Conservation (phyloP, 2,113 vertebrate genomes). For the Macaca mulatta region DNA sequence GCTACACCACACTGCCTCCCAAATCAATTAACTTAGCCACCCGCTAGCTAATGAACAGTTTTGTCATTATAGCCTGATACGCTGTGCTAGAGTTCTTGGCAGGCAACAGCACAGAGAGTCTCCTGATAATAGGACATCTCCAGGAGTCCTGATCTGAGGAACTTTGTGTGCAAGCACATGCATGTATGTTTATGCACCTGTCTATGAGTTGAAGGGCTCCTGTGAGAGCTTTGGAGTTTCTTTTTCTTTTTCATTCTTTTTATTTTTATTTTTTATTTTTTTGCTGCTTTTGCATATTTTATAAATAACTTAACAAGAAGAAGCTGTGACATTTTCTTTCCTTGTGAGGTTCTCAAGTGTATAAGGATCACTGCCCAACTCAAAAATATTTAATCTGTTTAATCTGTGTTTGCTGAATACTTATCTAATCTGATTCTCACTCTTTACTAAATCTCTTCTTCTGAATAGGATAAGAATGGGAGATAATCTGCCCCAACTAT, state of each 20-base stretch:
- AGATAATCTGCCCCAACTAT: not conserved
- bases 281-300: not conserved
- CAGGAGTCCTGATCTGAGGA: not conserved
- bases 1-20: not conserved
- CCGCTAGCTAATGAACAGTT: conserved; percentile 33
- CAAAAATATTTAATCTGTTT: not conserved
- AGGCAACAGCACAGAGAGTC: not conserved
- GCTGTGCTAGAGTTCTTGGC: not conserved
- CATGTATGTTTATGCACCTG: not conserved
- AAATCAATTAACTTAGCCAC: conserved; percentile 57
- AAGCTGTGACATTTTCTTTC: not conserved
- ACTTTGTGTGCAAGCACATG: fast-evolving
- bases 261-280: not conserved
- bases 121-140: not conserved
- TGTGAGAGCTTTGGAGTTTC: not conserved
- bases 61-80: not conserved
- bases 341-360: not conserved
- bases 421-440: not conserved
- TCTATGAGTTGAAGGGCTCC: not conserved
- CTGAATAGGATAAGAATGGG: not conserved
- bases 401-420: conserved; percentile 6
- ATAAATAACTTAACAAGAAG: not conserved
- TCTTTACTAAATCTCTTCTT: not conserved
- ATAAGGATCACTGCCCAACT: not conserved
- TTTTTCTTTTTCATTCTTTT: not conserved